Base-by-base conservation (phyloP, 2,113 vertebrate species). In the Trematocara unimaculatum region DNA sequence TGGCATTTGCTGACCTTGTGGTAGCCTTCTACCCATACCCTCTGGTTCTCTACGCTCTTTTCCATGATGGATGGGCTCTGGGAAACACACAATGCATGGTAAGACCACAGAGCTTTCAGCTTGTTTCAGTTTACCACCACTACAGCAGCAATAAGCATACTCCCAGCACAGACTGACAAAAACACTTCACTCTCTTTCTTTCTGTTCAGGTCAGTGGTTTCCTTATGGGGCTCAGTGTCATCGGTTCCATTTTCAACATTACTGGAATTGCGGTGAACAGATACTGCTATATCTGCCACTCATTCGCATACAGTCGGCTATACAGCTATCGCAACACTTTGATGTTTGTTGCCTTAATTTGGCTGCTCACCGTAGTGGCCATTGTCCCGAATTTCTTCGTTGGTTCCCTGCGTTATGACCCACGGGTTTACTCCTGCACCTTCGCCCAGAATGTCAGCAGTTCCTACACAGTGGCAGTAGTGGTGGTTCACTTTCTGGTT, bases 161-260 rank as follows among this genome's bases (percentile, higher is more conserved):
- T 55, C 31, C n/a, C 42, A 79, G 56, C 29, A 40, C 33, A 58
- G 13, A 45, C 42, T 82, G 38, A 86, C 54, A 10, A 67, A 56
- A 78, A 64, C n/a, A 20, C 35, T 23, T 38, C 35, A 7, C 26
- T 72, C 15, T 23, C 26, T 67, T 17, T 56, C 23, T 78, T 18
- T 91, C 82, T 78, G 31, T 47, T 17, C 90, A 96, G 95, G 91
- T 96, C n/a, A 99, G 98, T 1, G 97, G 97, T 88, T 98, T 98
- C 83, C 96, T 99, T 51, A 98, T 98, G 97, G 98, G 98, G 8
- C 95, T 99, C 38, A 98, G 98, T 1, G 97, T 98, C 77, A 97
- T 98, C 7, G 97, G 98, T 17, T 99, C 98, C 4, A 97, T 99
- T 93, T 99, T 99, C 95, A 98, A 97, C 96, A 98, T 99, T 95